A percentile compares a stretch with the other conserved stretches of the same genome.
Conservation (phyloP, 1,140 invertebrate genomes). For the Trichonephila clavata region DNA sequence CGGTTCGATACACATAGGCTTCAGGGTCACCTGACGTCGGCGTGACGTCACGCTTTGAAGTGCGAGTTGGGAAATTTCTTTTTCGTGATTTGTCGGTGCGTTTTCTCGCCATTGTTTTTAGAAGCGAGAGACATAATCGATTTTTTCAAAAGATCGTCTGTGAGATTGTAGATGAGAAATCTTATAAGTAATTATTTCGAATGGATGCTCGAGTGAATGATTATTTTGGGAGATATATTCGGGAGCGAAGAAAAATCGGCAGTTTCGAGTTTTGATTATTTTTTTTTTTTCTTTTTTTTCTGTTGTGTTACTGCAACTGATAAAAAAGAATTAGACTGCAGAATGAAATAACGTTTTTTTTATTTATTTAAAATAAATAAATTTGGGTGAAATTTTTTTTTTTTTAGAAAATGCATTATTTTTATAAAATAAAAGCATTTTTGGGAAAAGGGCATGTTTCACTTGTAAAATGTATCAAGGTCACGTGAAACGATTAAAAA, state of each 20-base stretch:
- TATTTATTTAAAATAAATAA: too few species aligned
- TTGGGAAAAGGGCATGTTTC: too few species aligned
- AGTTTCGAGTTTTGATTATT: neutral
- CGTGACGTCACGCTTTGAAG: constrained; percentile 44
- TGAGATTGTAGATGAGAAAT: neutral
- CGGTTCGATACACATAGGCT: constrained; percentile 52
- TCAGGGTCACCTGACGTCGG: constrained; percentile 60
- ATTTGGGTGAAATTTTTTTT: too few species aligned
- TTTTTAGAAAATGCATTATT: too few species aligned
- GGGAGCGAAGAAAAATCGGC: neutral
- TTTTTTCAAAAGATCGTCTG: constrained; percentile 1
- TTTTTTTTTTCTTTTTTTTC: neutral
- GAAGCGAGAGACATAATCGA: neutral
- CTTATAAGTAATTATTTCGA: neutral
- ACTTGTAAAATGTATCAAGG: too few species aligned
- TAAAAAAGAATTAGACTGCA: too few species aligned
- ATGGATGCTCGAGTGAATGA: neutral
- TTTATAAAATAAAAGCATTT: too few species aligned
- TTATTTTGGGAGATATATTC: neutral
- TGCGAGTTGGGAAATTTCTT: neutral
- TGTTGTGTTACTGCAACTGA: too few species aligned
- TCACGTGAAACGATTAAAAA: too few species aligned
- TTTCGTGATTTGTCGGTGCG: neutral
- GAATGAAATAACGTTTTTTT: too few species aligned
- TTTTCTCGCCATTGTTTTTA: neutral